Conservation (phyloP, 2,888 invertebrate species). For the Cloeon dipterum region DNA sequence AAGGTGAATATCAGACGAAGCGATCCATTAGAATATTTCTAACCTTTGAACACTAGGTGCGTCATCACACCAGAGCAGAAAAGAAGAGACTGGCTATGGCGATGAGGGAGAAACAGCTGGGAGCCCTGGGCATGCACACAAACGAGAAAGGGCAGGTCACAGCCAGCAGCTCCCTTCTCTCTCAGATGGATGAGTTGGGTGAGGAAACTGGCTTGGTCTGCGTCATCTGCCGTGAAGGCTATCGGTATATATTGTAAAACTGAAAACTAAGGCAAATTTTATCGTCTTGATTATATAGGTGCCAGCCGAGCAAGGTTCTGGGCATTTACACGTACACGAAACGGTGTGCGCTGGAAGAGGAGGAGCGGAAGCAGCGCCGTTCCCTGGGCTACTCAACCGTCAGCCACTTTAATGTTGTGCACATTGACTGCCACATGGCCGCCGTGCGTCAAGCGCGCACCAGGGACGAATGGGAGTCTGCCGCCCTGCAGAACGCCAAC, state of each 20-base stretch:
- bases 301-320: conserved; percentile 77
- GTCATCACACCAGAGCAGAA: conserved; percentile 83
- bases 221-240: conserved; percentile 94
- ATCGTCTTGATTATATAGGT: no score
- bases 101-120: conserved; percentile 85
- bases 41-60: no score
- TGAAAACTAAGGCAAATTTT: no score
- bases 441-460: conserved; percentile 53
- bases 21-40: no score
- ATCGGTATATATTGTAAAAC: conserved; percentile 43
- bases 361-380: conserved; percentile 70
- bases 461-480: conserved; percentile 95
- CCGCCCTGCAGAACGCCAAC: conserved; percentile 92
- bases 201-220: conserved; percentile 92
- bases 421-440: conserved; percentile 94
- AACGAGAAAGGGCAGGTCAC: conserved; percentile 94
- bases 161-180: conserved; percentile 61
- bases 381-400: conserved; percentile 81
- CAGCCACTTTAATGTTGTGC: conserved; percentile 94
- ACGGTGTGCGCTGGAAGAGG: conserved; percentile 81
- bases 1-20: no score
- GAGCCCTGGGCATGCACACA: conserved; percentile 83
- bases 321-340: conserved; percentile 96
- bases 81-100: conserved; percentile 98
- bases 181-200: conserved; percentile 83